phyloP scores from a whole-genome alignment of 1,140 invertebrate species.

The Heliconius hermathena region DNA sequence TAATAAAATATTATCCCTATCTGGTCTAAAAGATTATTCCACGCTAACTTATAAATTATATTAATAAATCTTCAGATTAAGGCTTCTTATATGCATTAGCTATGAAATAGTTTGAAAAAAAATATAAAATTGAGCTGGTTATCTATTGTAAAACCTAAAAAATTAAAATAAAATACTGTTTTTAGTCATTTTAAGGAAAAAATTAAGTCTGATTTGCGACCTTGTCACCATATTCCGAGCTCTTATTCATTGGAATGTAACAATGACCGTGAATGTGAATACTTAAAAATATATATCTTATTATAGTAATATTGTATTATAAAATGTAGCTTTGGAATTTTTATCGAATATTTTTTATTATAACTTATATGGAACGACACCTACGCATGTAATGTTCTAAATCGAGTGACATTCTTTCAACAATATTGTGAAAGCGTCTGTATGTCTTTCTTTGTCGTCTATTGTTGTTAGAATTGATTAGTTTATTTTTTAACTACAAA shows the following conservation, averaged over 20 bases:
- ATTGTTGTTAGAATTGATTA: no score
- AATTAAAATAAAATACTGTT: neutral
- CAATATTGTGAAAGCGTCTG: neutral
- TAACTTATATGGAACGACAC: neutral
- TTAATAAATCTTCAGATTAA: no score
- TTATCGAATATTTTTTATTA: conserved; percentile 26
- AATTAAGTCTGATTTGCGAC: conserved; percentile 44
- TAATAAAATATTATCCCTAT: neutral
- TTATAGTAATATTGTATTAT: conserved; percentile 30
- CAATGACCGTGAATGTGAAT: conserved; percentile 55
- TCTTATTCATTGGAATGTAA: conserved; percentile 54
- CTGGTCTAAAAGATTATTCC: neutral
- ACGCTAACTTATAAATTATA: neutral
- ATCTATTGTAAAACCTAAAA: no score
- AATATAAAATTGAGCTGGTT: no score
- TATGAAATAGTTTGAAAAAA: no score
- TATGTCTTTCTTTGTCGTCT: no score
- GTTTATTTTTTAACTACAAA: no score
- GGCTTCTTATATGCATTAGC: no score
- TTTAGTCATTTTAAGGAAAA: conserved; percentile 16
- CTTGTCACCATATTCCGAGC: conserved; percentile 57
- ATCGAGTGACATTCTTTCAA: neutral
- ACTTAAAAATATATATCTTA: conserved; percentile 30
- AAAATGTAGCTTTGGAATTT: conserved; percentile 25
- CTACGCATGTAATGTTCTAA: neutral